Evolutionary conservation across 2,888 invertebrate species (phyloP), one percentile per base, ranked within the genome.

Genomic region (Scaptomyza cyrtandrae): DNA sequence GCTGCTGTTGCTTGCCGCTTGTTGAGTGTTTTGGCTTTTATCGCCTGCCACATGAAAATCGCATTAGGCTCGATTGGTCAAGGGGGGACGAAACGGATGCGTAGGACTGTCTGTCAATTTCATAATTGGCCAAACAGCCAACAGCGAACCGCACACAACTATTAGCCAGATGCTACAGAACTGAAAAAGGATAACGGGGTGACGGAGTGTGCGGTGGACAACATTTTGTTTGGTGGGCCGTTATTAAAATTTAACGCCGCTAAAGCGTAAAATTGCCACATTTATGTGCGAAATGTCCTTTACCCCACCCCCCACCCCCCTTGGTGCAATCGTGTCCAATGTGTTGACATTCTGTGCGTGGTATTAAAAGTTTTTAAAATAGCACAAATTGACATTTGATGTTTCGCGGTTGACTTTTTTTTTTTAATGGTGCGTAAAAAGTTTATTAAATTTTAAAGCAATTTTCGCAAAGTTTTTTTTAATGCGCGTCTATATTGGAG

Each of bases 331-430:
- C 48, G 27, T 44, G 13, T 27, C 7, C 11, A 3, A n/a, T 13
- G 11, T 16, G 6, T 29, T 31, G 6, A 16, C 44, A 35, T 46
- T 35, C 49, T 52, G 74, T 70, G 75, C 74, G 80, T 74, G 68
- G 68, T 86, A 83, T 80, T 82, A 85, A 83, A 87, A 82, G 80
- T 87, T 82, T 83, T 81, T 85, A 71, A 81, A 86, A 84, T 84
- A 71, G 71, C 88, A 74, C 86, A 85, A 85, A 85, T 85, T 85
- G 87, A 88, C 88, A 88, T 85, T 85, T 86, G 88, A 85, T 85
- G 84, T 88, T 88, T 84, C 74, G 87, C 76, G 87, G 87, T 86
- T 88, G 88, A 84, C 2, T 14, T 39, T 39, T 3, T n/a, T 39
- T 10, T 35, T 80, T 82, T 72, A 85, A 85, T 86, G 86, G 78